Percentiles rank a stretch among this genome's conserved stretches.
Evolutionary conservation across 2,797 vertebrate species (phyloP).

Genomic region (Lerista edwardsae): DNA sequence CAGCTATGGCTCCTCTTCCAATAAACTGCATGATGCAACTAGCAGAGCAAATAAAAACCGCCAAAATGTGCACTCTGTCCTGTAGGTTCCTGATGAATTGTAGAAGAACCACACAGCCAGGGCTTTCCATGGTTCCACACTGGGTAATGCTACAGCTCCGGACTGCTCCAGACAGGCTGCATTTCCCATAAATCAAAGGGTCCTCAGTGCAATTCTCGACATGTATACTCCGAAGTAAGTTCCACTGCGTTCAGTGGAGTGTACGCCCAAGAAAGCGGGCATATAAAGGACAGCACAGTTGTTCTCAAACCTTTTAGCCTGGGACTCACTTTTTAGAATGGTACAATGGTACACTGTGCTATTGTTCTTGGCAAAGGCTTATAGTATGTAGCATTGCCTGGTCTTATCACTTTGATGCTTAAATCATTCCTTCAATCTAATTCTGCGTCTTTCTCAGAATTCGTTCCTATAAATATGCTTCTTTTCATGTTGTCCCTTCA

Average conservation of each 20-base stretch:
- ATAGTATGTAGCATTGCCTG: conserved; percentile 43
- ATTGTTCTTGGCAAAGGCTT: conserved; percentile 41
- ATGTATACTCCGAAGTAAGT: too few relatives aligned
- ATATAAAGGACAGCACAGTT: too few relatives aligned
- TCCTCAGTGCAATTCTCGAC: neutral
- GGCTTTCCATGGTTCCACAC: neutral
- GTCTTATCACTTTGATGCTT: conserved; percentile 59
- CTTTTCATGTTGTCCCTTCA: conserved; percentile 50
- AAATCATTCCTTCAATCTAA: conserved; percentile 47
- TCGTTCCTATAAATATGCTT: conserved; percentile 38
- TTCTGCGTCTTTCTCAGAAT: conserved; percentile 27
- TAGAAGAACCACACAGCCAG: neutral
- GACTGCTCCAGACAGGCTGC: neutral
- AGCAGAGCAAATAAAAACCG: neutral
- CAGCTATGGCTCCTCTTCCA: too few relatives aligned
- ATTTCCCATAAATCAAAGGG: neutral
- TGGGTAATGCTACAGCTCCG: neutral
- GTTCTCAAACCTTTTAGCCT: too few relatives aligned
- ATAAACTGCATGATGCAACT: neutral
- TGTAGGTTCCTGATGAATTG: neutral
- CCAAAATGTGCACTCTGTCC: neutral
- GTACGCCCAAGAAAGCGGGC: too few relatives aligned
- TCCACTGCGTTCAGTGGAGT: too few relatives aligned
- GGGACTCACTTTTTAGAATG: too few relatives aligned
- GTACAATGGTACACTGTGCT: too few relatives aligned